Evolutionary conservation across 2,113 vertebrate genomes (phyloP).

Genomic region (Promerops cafer): DNA sequence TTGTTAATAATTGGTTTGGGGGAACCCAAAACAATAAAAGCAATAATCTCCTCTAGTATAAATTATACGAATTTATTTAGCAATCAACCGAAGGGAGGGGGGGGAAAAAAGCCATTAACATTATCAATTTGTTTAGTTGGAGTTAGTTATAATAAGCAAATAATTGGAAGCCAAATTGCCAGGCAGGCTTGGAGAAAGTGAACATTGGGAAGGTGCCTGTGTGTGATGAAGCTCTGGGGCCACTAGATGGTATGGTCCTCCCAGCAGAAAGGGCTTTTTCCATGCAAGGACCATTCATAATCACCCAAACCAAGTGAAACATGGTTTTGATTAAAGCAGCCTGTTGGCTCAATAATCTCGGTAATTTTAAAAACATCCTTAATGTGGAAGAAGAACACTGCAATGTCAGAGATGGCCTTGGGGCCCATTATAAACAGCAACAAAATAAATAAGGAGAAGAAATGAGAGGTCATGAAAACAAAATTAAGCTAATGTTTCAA

Average conservation of each 20-base stretch:
- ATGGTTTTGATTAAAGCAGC: constrained; percentile 83
- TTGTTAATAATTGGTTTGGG: constrained; percentile 44
- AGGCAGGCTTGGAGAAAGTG: background rate
- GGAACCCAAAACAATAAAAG: constrained; percentile 31
- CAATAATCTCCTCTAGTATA: constrained; percentile 28
- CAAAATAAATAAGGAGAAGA: constrained; percentile 74
- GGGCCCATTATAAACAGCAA: constrained; percentile 76
- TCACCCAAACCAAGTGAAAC: constrained; percentile 77
- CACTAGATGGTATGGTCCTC: constrained; percentile 73
- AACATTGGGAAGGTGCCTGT: background rate
- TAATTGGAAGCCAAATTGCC: constrained; percentile 21
- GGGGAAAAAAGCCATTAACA: background rate
- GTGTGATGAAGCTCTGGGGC: constrained; percentile 45
- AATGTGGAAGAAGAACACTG: constrained; percentile 71
- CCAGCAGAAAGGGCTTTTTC: constrained; percentile 36
- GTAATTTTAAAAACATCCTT: constrained; percentile 82
- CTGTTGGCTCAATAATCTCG: constrained; percentile 80
- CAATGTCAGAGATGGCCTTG: constrained; percentile 74
- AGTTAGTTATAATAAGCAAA: background rate
- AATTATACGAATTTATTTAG: constrained; percentile 41
- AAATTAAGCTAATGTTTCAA: constrained; percentile 82
- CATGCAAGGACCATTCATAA: constrained; percentile 65
- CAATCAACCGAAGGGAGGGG: background rate
- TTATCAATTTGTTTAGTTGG: constrained; percentile 22
- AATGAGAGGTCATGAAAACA: constrained; percentile 76